Evolutionary conservation across 2,113 vertebrate genomes (phyloP), one percentile per base, ranked within the genome.

Genomic region (Cavia aperea): DNA sequence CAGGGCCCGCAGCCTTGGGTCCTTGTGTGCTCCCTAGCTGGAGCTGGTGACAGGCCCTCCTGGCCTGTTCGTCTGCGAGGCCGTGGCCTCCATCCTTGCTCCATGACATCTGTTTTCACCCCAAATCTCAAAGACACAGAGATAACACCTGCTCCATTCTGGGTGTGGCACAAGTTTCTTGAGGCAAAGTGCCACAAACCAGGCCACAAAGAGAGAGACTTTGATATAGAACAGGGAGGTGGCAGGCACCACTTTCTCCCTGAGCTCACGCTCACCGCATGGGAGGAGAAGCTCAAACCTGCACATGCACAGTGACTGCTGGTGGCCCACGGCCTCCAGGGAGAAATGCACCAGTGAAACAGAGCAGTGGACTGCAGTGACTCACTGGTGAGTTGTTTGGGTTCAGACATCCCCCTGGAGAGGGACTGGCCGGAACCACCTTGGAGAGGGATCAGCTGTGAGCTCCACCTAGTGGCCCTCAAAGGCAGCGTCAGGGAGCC

Each of bases 31-130:
- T 31, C 51, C 29, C 49, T 15, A 5, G 56, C 24, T 63, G 58
- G 33, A 43, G 51, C 62, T 33, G 4, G 51, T 58, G 5, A 39
- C 33, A 2, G 0, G 3, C 18, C 10, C 11, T 5, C 1, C 16
- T 75, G 51, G 21, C 9, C 7, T 24, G 39, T 66, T 36, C 1
- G 31, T 60, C 49, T 31, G 51, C 62, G 43, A 31, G 7, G 9
- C 62, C 9, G 15, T 31, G 6, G 49, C 23, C 19, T 46, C 13
- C 16, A 19, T 56, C 19, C 9, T 24, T 56, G 11, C 8, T 62
- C 3, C 18, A 16, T 7, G 31, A 23, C 23, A 31, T 56, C 33
- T 1, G 6, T 43, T 31, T 82, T 60, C 56, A 29, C 0, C 14
- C 54, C 29, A 49, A 81, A 51, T 46, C 26, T 72, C 36, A 39